A percentile compares a stretch with the other conserved stretches of the same genome.
Evolutionary conservation across 2,888 invertebrate species (phyloP).

Genomic region (Norana najaformis): DNA sequence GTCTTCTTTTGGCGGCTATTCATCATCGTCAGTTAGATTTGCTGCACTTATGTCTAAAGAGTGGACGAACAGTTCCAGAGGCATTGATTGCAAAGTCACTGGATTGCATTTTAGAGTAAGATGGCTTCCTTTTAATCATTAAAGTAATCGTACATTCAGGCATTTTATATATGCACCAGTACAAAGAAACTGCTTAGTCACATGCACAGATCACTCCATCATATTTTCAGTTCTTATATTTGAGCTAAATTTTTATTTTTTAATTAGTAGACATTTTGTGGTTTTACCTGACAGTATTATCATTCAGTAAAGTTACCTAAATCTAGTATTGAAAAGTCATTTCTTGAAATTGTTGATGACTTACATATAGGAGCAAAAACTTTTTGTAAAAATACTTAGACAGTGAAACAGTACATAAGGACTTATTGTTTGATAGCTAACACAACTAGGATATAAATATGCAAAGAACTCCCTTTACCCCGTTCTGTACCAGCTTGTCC

Average conservation of each 20-base stretch:
- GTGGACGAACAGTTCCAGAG: background rate
- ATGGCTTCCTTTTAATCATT: background rate
- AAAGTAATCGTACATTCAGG: too few relatives aligned
- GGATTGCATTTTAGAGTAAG: conserved; percentile 2
- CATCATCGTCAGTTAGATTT: background rate
- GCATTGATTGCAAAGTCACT: background rate
- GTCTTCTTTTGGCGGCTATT: background rate
- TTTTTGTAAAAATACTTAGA: too few relatives aligned
- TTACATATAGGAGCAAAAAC: too few relatives aligned
- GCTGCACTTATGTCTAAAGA: background rate
- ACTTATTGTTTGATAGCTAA: too few relatives aligned
- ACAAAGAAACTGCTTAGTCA: too few relatives aligned
- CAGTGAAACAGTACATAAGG: too few relatives aligned
- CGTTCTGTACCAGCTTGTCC: too few relatives aligned
- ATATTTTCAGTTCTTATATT: background rate
- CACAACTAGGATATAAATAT: too few relatives aligned
- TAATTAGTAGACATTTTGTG: background rate
- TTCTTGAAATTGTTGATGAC: background rate
- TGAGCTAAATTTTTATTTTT: background rate
- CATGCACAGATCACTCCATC: background rate
- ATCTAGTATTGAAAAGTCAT: background rate
- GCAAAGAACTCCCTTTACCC: too few relatives aligned
- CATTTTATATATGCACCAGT: background rate
- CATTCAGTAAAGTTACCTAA: background rate
- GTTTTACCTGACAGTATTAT: background rate